Evolutionary conservation across 2,113 vertebrate species (phyloP), one percentile per base, ranked within the genome.

Genomic region (Grallaria varia): DNA sequence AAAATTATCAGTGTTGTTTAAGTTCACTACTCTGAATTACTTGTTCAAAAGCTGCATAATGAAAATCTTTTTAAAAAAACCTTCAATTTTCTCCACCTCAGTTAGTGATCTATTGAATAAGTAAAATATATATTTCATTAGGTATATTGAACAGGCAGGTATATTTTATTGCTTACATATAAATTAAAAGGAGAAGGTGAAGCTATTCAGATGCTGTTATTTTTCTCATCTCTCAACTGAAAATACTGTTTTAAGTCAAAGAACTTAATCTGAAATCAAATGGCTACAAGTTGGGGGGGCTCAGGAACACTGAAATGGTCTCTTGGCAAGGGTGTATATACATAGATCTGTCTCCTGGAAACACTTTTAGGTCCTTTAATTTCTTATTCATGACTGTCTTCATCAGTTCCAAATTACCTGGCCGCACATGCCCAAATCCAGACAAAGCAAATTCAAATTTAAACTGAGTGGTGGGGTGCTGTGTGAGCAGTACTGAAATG

Each of bases 391-490:
- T 84, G 7, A 39, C 20, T 89, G 22, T 21, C 14, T 87, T 89
- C 10, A 67, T 71, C 30, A 40, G 6, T 72, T 82, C 19, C 31
- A 72, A 62, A 75, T 67, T 10, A 91, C 19, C 6, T 78, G 64
- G 75, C 4, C 6, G 8, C n/a, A 69, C 5, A 35, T 18, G 5
- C 5, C 13, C 15, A 60, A 81, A 87, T 68, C 24, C 10, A 89
- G 23, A 19, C 10, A 77, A 62, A 83, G 14, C 0, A 80, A 67
- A 75, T 37, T 42, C 67, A 79, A 33, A 4, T 30, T 72, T 69
- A 75, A 74, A 50, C 6, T 64, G 12, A 2, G 13, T 1, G 27
- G 2, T 27, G 2, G 7, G 5, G 4, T 28, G 0, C 9, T 33
- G 30, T 21, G 2, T 12, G 3, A 64, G 3, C 4, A 21, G 10